These are phyloP conservation scores for Drosophila tsacasi DNA, from an alignment of 1,140 invertebrate genomes.

Conservation along the genomic window DNA sequence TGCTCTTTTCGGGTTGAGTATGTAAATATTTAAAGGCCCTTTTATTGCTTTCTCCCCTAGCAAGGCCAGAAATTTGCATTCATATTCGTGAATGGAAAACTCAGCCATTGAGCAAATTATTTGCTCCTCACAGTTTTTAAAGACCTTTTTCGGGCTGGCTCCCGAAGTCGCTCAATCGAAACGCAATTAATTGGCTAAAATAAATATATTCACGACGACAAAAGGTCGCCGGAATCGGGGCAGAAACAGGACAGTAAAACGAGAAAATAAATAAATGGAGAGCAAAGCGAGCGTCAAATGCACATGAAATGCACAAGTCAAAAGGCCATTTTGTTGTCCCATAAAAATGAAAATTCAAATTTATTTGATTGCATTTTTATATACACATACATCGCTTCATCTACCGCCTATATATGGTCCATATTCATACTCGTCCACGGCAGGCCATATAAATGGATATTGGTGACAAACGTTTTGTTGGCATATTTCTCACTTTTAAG, in stretches of 20 bases:
- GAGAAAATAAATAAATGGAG: slow-evolving; percentile 41
- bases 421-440: slow-evolving; percentile 4
- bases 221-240: slow-evolving; percentile 12
- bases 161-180: slow-evolving; percentile 12
- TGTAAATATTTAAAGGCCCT: slow-evolving; percentile 73
- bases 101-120: slow-evolving; percentile 45
- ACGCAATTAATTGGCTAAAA: slow-evolving; percentile 47
- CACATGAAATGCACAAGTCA: slow-evolving; percentile 63
- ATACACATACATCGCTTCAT: slow-evolving; percentile 17
- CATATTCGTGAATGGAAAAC: slow-evolving; percentile 37
- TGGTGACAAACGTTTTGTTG: slow-evolving; percentile 52
- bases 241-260: slow-evolving; percentile 13
- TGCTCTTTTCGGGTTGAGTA: slow-evolving; percentile 67
- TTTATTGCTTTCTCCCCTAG: slow-evolving; percentile 70
- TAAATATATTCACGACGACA: slow-evolving; percentile 41
- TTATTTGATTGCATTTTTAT: slow-evolving; percentile 61
- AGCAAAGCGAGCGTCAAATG: slow-evolving; percentile 42
- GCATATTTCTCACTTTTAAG: slow-evolving; percentile 46
- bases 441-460: slow-evolving; percentile 23
- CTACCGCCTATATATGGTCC: not conserved
- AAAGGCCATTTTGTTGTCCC: slow-evolving; percentile 55
- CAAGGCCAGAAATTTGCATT: slow-evolving; percentile 35
- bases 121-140: slow-evolving; percentile 21
- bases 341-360: slow-evolving; percentile 66
- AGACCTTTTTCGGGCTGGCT: slow-evolving; percentile 3